A percentile compares a stretch with the other conserved stretches of the same genome.
Evolutionary conservation across 2,888 invertebrate species (phyloP).

Genomic region (Drosophila paranaensis): DNA sequence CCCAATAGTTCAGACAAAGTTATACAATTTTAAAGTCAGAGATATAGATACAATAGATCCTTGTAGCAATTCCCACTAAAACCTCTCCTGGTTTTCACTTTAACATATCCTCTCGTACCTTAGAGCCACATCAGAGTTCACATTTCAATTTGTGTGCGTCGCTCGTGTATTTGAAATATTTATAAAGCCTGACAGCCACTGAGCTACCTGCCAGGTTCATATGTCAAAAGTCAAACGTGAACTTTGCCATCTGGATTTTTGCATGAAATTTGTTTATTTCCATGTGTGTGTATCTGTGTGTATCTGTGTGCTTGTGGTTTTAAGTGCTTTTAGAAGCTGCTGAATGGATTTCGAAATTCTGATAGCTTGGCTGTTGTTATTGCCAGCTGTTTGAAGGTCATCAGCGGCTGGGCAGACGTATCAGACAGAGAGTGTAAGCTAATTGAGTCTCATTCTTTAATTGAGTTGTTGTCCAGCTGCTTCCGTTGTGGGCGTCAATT

Average conservation of each 20-base stretch:
- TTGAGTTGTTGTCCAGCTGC: conserved; percentile 27
- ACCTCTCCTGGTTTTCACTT: not conserved
- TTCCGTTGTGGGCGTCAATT: conserved; percentile 64
- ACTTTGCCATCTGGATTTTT: conserved; percentile 33
- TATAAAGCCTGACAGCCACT: conserved; percentile 15
- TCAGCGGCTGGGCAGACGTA: conserved; percentile 2
- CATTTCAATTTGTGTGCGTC: conserved; percentile 18
- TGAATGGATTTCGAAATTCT: conserved; percentile 39
- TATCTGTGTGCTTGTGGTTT: not conserved
- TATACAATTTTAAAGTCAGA: no score
- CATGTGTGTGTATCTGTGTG: not conserved
- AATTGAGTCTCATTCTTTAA: conserved; percentile 53
- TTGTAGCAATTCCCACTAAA: no score
- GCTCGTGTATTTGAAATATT: conserved; percentile 23
- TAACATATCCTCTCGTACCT: not conserved
- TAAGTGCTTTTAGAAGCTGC: conserved; percentile 16
- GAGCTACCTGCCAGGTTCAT: conserved; percentile 27
- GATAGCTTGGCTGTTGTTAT: conserved; percentile 26
- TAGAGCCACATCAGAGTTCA: not conserved
- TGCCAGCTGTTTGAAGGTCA: conserved; percentile 17
- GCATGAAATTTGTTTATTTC: not conserved
- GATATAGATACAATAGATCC: not conserved
- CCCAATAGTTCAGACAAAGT: no score
- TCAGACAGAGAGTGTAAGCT: conserved; percentile 28
- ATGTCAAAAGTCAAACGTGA: conserved; percentile 64